Evolutionary conservation across 2,888 invertebrate species (phyloP), one percentile per base, ranked within the genome.

Genomic region (Diploptera punctata): DNA sequence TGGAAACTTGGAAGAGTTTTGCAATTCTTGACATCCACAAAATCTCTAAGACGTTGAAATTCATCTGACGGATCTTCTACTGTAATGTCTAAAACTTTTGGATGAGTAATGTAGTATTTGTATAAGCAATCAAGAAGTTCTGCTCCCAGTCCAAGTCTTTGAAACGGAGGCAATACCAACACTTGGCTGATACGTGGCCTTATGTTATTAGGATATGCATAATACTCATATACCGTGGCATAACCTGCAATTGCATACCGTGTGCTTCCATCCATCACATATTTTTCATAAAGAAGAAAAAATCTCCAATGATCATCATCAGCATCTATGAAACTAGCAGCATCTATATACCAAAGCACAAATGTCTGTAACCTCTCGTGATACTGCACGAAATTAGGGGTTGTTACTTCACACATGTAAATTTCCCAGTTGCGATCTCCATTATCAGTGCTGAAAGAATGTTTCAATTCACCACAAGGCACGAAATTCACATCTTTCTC

Each of bases 31-130:
- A 90, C 88, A 81, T 98, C 98, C 0, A 97, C 91, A 82, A 89
- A 96, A 84, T 99, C 98, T 77, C 99, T 88, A 76, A 99, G 87
- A 72, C 92, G 87, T 81, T 94, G 93, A 80, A 98, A 99, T 70
- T 92, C 90, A 75, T 92, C 91, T 0, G 97, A 97, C 0, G 99
- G 98, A 83, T 97, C 97, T 84, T 99, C 99, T 31, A 98, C 98
- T 84, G 93, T 91, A 52, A 93, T 89, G 80, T 93, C 93, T 72
- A 87, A 81, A 5, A 92, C 88, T 71, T 86, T 85, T 0, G 82
- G 77, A 74, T 86, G 81, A 33, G 81, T 80, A 76, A 84, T 81
- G 77, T 89, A 89, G 73, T 86, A 83, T 52, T 84, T 82, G 80
- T 90, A 90, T 78, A 92, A 86, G 0, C 87, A 82, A 76, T 86